Conservation (phyloP, 2,113 vertebrate species). For the Macaca mulatta region DNA sequence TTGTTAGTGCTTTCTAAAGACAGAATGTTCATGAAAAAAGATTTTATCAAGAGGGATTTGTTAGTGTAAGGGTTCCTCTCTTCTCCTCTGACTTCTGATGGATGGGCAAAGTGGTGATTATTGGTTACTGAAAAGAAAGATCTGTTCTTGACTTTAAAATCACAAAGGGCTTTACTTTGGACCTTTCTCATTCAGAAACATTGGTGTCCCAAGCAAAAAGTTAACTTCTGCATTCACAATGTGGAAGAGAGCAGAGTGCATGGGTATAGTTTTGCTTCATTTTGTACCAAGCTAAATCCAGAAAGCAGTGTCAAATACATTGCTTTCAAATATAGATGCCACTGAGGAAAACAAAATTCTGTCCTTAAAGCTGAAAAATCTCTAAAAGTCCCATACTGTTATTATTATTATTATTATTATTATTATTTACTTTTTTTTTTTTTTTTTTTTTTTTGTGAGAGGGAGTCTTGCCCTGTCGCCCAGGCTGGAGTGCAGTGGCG, state of each 20-base stretch:
- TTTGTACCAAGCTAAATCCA: background rate
- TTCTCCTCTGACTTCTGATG: background rate
- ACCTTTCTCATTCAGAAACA: background rate
- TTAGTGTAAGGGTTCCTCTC: background rate
- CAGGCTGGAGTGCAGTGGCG: too few species aligned
- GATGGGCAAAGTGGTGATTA: background rate
- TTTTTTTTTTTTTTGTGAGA: too few species aligned
- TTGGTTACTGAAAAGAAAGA: background rate
- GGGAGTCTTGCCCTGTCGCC: too few species aligned
- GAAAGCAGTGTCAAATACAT: background rate
- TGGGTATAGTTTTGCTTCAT: background rate
- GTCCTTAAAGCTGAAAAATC: background rate
- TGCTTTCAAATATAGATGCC: background rate
- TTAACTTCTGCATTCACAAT: background rate
- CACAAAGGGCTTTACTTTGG: background rate
- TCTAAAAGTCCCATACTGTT: background rate
- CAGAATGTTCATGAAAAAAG: background rate
- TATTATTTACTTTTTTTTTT: too few species aligned
- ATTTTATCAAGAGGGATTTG: constrained; percentile 14
- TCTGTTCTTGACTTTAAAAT: background rate
- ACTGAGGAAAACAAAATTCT: constrained; percentile 17
- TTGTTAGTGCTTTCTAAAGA: constrained; percentile 5
- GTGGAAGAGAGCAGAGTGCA: background rate
- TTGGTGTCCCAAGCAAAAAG: background rate
- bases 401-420: background rate